Evolutionary conservation across 37 sponge, comb jelly and placozoan species (phyloP).

Genomic region (Eunapius fragilis): DNA sequence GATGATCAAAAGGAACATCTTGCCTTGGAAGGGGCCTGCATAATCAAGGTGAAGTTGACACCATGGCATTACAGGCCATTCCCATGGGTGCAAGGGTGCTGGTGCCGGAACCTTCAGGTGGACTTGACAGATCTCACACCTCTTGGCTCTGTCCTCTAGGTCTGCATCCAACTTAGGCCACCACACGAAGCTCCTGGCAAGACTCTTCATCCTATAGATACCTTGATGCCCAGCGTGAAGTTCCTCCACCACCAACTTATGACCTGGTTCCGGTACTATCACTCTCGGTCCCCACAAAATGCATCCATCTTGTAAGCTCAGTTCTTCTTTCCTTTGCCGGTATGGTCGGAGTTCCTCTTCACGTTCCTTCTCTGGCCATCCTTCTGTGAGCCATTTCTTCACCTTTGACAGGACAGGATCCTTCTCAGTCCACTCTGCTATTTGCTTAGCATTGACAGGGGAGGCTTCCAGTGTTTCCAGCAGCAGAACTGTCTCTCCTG

Average conservation of each 20-base stretch:
- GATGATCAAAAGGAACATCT: constrained; percentile 44
- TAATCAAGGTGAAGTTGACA: constrained; percentile 41
- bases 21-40: constrained; percentile 48
- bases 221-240: constrained; percentile 42
- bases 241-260: not conserved
- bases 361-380: not conserved
- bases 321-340: constrained; percentile 12
- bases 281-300: constrained; percentile 26
- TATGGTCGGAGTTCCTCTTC: constrained; percentile 12
- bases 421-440: constrained; percentile 24
- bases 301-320: constrained; percentile 38
- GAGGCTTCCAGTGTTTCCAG: constrained; percentile 5
- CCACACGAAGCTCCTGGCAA: too few relatives aligned
- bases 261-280: constrained; percentile 10
- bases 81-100: constrained; percentile 54
- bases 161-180: constrained; percentile 40
- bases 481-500: constrained; percentile 21
- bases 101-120: not conserved
- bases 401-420: constrained; percentile 40
- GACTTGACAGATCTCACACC: constrained; percentile 29
- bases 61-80: constrained; percentile 61
- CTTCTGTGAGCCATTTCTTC: not conserved
- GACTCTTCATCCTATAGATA: too few relatives aligned
- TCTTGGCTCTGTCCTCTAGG: too few relatives aligned
- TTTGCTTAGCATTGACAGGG: constrained; percentile 19